Evolutionary conservation across 2,113 vertebrate genomes (phyloP), one percentile per base, ranked within the genome.

Genomic region (Channa argus): DNA sequence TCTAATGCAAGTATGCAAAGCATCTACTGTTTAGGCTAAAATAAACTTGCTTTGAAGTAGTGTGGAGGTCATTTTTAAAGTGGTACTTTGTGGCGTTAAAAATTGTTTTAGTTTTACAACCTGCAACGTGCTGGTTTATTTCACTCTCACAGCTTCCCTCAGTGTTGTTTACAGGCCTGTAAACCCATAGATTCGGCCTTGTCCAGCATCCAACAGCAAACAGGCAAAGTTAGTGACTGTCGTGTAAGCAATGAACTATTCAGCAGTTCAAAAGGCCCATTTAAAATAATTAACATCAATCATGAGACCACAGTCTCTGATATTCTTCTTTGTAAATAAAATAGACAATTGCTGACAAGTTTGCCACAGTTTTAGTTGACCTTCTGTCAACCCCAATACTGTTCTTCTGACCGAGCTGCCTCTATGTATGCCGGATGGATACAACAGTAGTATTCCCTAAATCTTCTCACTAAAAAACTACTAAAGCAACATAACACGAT

Each of bases 341-440:
- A 2, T 41, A 41, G 39, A 7, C 39, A 41, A 5, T 7, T 41
- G 39, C 6, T 41, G 39, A 41, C 39, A 2, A 41, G 39, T 41
- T 4, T 41, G 39, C 39, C 39, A 41, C 6, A 41, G 24, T 24
- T 24, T 24, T 24, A 24, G 24, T 66, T 59, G 63, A 76, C 67
- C 63, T 63, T 39, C 75, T 70, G 66, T 75, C 60, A 69, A 41
- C n/a, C 2, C 9, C 14, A 53, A 51, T 9, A 5, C 36, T 38
- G 15, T 44, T 46, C 66, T 14, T 69, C 34, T 49, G 34, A 10
- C 15, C 72, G 44, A 45, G 41, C 44, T 63, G 37, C 63, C 54
- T 65, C 0, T 15, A 0, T 24, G 24, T 38, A 50, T 44, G 14
- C 44, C 37, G 56, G 5, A 65, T 55, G 15, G 45, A 66, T 53